Percentiles rank a stretch among this genome's conserved stretches.
These are phyloP conservation scores for Gymnocypris eckloni DNA, from an alignment of 2,797 vertebrate species.

Conservation along the genomic window DNA sequence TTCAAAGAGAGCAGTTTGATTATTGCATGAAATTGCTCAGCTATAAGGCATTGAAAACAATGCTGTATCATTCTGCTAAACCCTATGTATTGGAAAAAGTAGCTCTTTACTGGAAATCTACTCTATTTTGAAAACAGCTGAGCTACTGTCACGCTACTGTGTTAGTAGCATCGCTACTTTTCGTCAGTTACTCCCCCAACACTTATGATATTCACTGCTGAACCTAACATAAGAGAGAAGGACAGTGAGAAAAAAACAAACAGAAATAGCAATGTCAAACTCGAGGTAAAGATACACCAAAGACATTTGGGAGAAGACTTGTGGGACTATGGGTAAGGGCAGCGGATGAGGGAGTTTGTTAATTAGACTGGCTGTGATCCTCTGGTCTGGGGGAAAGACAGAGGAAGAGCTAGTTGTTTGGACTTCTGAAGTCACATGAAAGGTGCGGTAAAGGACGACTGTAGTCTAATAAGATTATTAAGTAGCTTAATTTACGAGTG, in stretches of 20 bases:
- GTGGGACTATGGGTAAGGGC: slow-evolving; percentile 67
- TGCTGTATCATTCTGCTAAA: slow-evolving; percentile 2
- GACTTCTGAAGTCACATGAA: slow-evolving; percentile 98
- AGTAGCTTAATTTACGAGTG: slow-evolving; percentile 99
- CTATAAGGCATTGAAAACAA: slow-evolving; percentile 1
- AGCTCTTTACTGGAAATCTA: slow-evolving; percentile 20
- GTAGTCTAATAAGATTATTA: slow-evolving; percentile 99
- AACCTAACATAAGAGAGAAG: slow-evolving; percentile 13
- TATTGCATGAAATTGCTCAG: not conserved
- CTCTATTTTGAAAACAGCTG: slow-evolving; percentile 30
- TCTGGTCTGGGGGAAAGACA: slow-evolving; percentile 78
- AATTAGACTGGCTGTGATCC: slow-evolving; percentile 93
- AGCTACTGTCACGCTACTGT: not conserved
- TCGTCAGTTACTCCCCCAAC: slow-evolving; percentile 31
- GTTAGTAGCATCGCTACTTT: slow-evolving; percentile 20
- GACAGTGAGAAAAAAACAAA: not conserved
- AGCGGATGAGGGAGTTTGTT: slow-evolving; percentile 69
- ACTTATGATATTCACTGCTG: slow-evolving; percentile 15
- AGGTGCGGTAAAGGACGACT: slow-evolving; percentile 93
- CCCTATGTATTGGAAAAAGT: slow-evolving; percentile 7
- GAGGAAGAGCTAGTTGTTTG: slow-evolving; percentile 71
- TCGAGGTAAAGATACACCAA: slow-evolving; percentile 20
- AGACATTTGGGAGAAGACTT: slow-evolving; percentile 59
- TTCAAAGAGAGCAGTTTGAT: not conserved
- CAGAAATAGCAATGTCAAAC: not conserved